These are phyloP conservation scores for Nymphalis c-album DNA, from an alignment of 2,888 invertebrate species.

Conservation along the genomic window DNA sequence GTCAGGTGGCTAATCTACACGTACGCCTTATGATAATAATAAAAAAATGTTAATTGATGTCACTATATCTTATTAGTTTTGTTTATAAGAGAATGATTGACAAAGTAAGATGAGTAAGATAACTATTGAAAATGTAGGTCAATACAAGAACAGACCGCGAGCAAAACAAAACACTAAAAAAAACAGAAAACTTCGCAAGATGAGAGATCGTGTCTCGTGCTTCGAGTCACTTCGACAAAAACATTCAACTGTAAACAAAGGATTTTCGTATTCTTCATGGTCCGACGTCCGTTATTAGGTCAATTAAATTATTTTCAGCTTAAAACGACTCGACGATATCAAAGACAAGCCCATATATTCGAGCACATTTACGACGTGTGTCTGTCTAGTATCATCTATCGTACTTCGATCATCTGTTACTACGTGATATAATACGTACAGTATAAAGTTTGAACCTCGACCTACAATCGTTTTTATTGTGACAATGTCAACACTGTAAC, in stretches of 20 bases:
- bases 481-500: constrained; percentile 8
- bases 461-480: neutral
- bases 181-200: constrained; percentile 6
- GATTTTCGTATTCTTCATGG: too few relatives aligned
- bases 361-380: neutral
- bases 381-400: neutral
- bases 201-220: neutral
- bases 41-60: too few relatives aligned
- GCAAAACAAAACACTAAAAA: neutral
- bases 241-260: too few relatives aligned
- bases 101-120: neutral
- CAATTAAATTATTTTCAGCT: too few relatives aligned
- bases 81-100: neutral
- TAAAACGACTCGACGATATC: too few relatives aligned
- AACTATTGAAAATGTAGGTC: constrained; percentile 1
- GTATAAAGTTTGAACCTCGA: neutral
- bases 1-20: too few relatives aligned
- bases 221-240: neutral
- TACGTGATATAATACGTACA: neutral
- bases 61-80: too few relatives aligned
- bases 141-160: constrained; percentile 2
- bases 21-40: too few relatives aligned
- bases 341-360: neutral
- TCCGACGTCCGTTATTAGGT: too few relatives aligned
- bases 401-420: neutral